Evolutionary conservation across 2,797 vertebrate species (phyloP).

Genomic region (Oryzias dopingdopingensis): DNA sequence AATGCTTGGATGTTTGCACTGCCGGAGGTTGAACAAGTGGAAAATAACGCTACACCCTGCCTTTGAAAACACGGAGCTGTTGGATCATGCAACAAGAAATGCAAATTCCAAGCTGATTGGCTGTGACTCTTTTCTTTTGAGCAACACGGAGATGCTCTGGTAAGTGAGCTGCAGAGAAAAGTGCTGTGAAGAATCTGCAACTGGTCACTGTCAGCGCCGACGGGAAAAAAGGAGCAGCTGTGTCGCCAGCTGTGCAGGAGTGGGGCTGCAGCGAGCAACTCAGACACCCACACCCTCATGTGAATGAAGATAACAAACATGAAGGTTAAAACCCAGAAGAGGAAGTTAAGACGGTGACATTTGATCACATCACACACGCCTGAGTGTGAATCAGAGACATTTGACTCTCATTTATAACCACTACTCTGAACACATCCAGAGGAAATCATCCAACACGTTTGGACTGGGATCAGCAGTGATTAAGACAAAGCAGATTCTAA

Average conservation of each 20-base stretch:
- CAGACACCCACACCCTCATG: constrained; percentile 1
- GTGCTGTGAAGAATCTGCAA: constrained; percentile 9
- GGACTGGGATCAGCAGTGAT: no score
- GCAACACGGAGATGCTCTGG: neutral
- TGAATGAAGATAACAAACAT: neutral
- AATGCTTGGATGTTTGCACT: neutral
- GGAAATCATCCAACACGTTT: no score
- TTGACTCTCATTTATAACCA: no score
- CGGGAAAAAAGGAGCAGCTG: constrained; percentile 13
- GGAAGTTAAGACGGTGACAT: neutral
- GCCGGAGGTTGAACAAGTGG: constrained; percentile 36
- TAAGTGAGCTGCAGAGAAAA: constrained; percentile 2
- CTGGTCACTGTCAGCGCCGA: constrained; percentile 18
- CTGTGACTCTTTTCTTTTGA: constrained; percentile 2
- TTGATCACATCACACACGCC: no score
- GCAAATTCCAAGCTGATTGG: constrained; percentile 42
- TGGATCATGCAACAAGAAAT: constrained; percentile 45
- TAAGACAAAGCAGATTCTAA: neutral
- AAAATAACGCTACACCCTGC: neutral
- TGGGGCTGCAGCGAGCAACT: constrained; percentile 5
- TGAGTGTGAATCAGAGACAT: no score
- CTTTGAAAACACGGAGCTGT: no score
- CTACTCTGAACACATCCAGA: no score
- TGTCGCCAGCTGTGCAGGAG: constrained; percentile 18
- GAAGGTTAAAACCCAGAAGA: neutral